Evolutionary conservation across 1,140 invertebrate species (phyloP), one percentile per base, ranked within the genome.

Genomic region (Melipona quadrifasciata): DNA sequence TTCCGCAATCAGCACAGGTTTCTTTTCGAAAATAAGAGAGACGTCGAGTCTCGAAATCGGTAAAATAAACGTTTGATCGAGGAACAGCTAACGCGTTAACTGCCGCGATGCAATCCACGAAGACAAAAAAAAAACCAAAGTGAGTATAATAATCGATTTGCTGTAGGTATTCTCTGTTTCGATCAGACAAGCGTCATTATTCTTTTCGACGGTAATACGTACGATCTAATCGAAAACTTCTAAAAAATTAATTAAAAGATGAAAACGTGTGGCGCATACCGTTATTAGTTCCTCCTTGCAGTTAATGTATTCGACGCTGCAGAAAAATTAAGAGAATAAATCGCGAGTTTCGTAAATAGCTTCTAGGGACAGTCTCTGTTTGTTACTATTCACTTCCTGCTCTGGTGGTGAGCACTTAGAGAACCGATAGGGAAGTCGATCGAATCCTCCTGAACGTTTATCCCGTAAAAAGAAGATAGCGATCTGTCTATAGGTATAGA

Each of bases 31-130:
- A 27, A 51, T 34, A 64, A 39, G 47, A 27, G 34, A 65, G 16
- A 57, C 53, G 53, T 75, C 58, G 47, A 55, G 51, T 10, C 27
- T 31, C 24, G 19, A 21, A 19, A 12, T 53, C 70, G 39, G 11
- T 31, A 39, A 51, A 71, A 74, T 31, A 64, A 67, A 67, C 51
- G 68, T 73, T 64, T 57, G 47, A 70, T 84, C 57, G 67, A 51
- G 27, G 77, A 53, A 61, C 65, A 77, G 65, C 68, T 53, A 58
- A 71, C 55, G 55, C 67, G 74, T 83, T 76, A 76, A 82, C 75
- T 70, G 82, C 73, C 53, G 21, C 80, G 27, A 55, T 53, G 55
- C 61, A 39, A 65, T 34, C 34, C 34, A 65, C 19, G 12, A 64
- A 19, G 34, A 31, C 4, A 27, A 75, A 47, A 47, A 47, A 47